Evolutionary conservation across 2,888 invertebrate species (phyloP).

Genomic region (Pilophorus perplexus): DNA sequence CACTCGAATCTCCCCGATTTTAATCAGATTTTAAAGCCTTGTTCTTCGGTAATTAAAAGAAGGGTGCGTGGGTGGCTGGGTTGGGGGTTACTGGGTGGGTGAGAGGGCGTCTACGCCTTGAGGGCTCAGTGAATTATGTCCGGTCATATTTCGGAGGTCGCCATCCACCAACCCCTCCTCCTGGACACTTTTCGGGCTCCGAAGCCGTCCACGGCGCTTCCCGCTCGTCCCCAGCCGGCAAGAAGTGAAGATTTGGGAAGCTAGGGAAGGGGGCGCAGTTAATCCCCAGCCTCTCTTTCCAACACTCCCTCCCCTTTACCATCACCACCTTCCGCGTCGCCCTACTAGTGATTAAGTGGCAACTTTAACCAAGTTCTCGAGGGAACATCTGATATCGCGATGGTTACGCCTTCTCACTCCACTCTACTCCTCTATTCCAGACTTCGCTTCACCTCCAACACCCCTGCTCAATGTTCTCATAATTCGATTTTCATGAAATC

Average conservation of each 20-base stretch:
- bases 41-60: constrained; percentile 17
- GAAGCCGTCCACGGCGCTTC: not conserved
- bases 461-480: too few relatives aligned
- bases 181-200: not conserved
- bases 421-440: not conserved
- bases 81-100: not conserved
- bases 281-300: not conserved
- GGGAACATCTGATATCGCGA: constrained; percentile 36
- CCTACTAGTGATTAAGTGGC: constrained; percentile 39
- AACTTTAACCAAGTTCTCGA: constrained; percentile 36
- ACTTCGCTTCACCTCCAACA: not conserved
- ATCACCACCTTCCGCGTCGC: too few relatives aligned
- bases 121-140: constrained; percentile 14
- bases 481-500: too few relatives aligned
- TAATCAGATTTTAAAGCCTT: constrained; percentile 19
- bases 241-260: constrained; percentile 7
- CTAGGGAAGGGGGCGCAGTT: constrained; percentile 1
- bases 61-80: not conserved
- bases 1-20: constrained; percentile 4
- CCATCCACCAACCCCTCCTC: too few relatives aligned
- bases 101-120: not conserved
- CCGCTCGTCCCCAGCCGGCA: not conserved
- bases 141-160: constrained; percentile 12
- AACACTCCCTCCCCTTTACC: not conserved
- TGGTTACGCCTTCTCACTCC: not conserved